Evolutionary conservation across 2,888 invertebrate species (phyloP), one percentile per base, ranked within the genome.

Genomic region (Halictus ligatus): DNA sequence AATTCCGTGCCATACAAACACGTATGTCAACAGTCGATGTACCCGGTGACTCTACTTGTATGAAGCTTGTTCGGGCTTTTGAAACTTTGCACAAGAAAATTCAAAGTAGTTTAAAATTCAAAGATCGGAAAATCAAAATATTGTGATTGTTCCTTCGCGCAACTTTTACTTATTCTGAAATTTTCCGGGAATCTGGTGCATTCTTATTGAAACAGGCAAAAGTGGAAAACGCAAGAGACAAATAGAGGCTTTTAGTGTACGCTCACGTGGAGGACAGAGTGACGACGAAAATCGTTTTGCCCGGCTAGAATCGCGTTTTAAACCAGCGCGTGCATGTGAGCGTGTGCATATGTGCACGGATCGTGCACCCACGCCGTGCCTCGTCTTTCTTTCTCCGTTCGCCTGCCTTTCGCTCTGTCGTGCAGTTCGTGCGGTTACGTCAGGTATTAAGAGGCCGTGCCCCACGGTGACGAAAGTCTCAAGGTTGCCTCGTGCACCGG

Each of bases 391-490:
- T n/a, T 25, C 64, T 15, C 64, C 60, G 6, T 60, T 25, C 71
- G 72, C 71, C 82, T 35, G 76, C 75, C 78, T 72, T 79, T 72
- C 80, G 72, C 81, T 73, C 81, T 64, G 75, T 58, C 78, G 64
- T 77, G 84, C 84, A 78, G 80, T 82, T 87, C 85, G 88, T 89
- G 88, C 86, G 90, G 90, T 90, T 90, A 90, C 90, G 90, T 90
- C 90, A 90, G 91, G 91, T 90, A 90, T 90, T 85, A 91, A 90
- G 91, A 90, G 90, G 85, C 89, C 79, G 79, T 83, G 90, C 76
- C 84, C 82, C 75, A 87, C 88, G 83, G 90, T 89, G 91, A 92
- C 91, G 91, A 92, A 92, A 91, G 87, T 88, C 88, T 89, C 92
- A 91, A 92, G 93, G 92, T 88, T 92, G 86, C 85, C 46, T 72